Base-by-base conservation (phyloP, 2,113 vertebrate genomes). In the Aphelocoma coerulescens region DNA sequence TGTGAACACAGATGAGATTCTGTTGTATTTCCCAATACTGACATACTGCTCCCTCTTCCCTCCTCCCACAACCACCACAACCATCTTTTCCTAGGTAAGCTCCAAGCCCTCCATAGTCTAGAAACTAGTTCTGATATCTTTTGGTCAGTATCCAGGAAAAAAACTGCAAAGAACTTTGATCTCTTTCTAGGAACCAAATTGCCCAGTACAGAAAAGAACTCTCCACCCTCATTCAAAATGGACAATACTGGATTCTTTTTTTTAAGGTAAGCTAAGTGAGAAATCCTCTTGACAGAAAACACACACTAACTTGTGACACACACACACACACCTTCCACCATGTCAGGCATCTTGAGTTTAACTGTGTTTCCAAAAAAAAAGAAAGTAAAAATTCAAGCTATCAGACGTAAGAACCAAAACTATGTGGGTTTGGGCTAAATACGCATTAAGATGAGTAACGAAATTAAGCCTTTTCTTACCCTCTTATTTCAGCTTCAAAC, bases 401-500 rank as follows among this genome's bases (percentile, higher is more conserved):
- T 44, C 49, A 88, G 41, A 72, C 13, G 28, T 63, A 73, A 65
- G n/a, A 91, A 89, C 16, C 35, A 80, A 61, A 88, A 83, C 33
- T 35, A 65, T 3, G 8, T 30, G 33, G 10, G 2, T 87, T 90
- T 77, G 63, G 35, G 43, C 78, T 85, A 95, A 89, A 51, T 37
- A 23, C 7, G 22, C 46, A 69, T 69, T 85, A 89, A 72, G 65
- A 91, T 3, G 10, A 91, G 71, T 35, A 73, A 91, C 18, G 58
- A 94, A 90, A 95, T 24, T 2, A 93, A 90, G 59, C 39, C 54
- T 88, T 89, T 89, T 89, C 77, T 95, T 89, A 92, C 32, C 62
- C 59, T 89, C 46, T 87, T 87, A 61, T 69, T 95, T 86, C 72
- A 94, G 68, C 59, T 95, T 93, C 82, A 92, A 86, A 81, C n/a